These are phyloP conservation scores for Mythimna ferrago DNA, from an alignment of 2,888 invertebrate genomes.

Conservation along the genomic window DNA sequence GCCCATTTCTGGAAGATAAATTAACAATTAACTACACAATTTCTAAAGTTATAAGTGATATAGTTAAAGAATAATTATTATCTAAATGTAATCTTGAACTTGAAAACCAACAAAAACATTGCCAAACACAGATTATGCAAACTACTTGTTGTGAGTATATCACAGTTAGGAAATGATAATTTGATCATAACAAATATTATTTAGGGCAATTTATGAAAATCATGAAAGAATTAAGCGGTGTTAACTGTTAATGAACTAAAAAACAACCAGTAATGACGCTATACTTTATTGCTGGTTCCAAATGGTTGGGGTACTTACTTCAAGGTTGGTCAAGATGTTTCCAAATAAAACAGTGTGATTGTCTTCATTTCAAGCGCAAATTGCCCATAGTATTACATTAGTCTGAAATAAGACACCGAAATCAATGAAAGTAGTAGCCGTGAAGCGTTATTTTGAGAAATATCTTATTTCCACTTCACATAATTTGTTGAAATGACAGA, in stretches of 20 bases:
- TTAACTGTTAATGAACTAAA: slow-evolving; percentile 21
- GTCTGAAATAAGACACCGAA: slow-evolving; percentile 74
- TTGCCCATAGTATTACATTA: slow-evolving; percentile 68
- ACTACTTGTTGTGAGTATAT: slow-evolving; percentile 8
- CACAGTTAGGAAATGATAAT: neutral
- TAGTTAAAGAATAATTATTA: slow-evolving; percentile 30
- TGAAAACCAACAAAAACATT: slow-evolving; percentile 54
- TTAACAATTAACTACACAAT: slow-evolving; percentile 7
- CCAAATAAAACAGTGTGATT: slow-evolving; percentile 79
- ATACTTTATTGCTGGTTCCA: slow-evolving; percentile 56
- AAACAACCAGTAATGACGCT: slow-evolving; percentile 67
- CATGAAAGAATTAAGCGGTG: slow-evolving; percentile 3
- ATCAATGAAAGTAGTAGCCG: slow-evolving; percentile 31
- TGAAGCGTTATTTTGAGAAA: slow-evolving; percentile 58
- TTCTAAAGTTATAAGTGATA: neutral
- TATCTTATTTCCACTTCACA: slow-evolving; percentile 74
- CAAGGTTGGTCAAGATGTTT: slow-evolving; percentile 90
- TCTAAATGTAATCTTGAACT: slow-evolving; percentile 64
- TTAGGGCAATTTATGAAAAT: neutral
- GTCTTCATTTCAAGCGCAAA: slow-evolving; percentile 84
- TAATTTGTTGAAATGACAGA: slow-evolving; percentile 86
- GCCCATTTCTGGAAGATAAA: slow-evolving; percentile 86
- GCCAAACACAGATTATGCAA: slow-evolving; percentile 29
- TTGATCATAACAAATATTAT: slow-evolving; percentile 5
- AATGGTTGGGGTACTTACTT: slow-evolving; percentile 82